Evolutionary conservation across 2,888 invertebrate species (phyloP), one percentile per base, ranked within the genome.

Genomic region (Cryptus armator): DNA sequence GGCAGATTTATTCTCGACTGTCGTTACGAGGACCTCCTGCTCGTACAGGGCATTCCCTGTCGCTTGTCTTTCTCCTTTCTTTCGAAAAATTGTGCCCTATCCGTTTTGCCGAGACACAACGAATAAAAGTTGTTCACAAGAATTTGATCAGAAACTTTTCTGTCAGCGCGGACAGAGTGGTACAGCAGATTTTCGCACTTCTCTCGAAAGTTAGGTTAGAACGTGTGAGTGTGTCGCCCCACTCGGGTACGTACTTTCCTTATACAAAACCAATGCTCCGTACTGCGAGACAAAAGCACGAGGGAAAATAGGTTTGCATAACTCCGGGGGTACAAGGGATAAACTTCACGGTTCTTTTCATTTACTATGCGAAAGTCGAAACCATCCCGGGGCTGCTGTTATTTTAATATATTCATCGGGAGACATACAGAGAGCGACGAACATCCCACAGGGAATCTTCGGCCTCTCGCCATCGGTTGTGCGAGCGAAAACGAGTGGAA

Each of bases 81-180:
- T 43, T 46, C 62, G 12, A 10, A 24, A 12, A 10, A 46, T 16
- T 62, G 24, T 62, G 29, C 46, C 10, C 46, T 9, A 59, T 46
- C 29, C 29, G 32, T 24, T 10, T 19, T 19, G 14, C 67, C 24
- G 46, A n/a, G 46, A 59, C 12, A 59, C 72, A 62, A 29, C 32
- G 59, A 62, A 62, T 46, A 62, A 29, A 46, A 74, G 46, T 74
- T 74, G n/a, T 10, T 46, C 24, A 56, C 24, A 62, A 12, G 74
- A 62, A 74, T 74, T 59, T 46, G 62, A 74, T 74, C 74, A n/a
- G 5, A 62, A 74, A 62, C 12, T 74, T 62, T 74, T 46, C 46
- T 48, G n/a, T 29, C 29, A 24, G 12, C 24, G 56, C 56, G 56
- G 19, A 24, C 10, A 53, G 16, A 56, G 19, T 19, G 19, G 19